A percentile compares a stretch with the other conserved stretches of the same genome.
Conservation (phyloP, 2,113 vertebrate species). For the Castor canadensis region DNA sequence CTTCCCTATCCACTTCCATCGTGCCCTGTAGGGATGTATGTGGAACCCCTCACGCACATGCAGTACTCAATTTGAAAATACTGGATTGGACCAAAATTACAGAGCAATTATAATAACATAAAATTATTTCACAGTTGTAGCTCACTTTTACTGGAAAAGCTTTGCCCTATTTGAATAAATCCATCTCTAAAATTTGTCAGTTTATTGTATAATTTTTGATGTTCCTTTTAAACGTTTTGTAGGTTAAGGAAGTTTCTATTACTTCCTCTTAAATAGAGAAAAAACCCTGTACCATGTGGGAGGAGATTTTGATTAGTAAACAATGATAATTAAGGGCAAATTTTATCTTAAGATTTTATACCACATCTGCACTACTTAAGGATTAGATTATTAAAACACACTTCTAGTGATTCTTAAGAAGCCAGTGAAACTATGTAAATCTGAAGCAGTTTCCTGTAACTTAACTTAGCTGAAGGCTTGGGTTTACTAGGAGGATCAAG, state of each 20-base stretch:
- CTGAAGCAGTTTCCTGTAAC: not conserved
- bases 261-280: not conserved
- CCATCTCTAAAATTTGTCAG: not conserved
- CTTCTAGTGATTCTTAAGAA: constrained; percentile 33
- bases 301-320: not conserved
- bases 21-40: not conserved
- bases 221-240: constrained; percentile 30
- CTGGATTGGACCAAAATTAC: not conserved
- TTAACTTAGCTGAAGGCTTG: not conserved
- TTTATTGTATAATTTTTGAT: not conserved
- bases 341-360: constrained; percentile 11
- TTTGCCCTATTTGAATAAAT: constrained; percentile 26
- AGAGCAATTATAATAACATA: not conserved
- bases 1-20: rapidly evolving
- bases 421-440: not conserved
- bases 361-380: not conserved
- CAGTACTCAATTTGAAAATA: not conserved
- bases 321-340: not conserved
- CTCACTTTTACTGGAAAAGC: not conserved
- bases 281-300: not conserved
- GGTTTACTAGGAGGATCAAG: not conserved
- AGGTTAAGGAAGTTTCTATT: constrained; percentile 14
- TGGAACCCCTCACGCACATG: not conserved
- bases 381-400: not conserved
- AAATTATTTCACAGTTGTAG: not conserved